phyloP scores from a whole-genome alignment of 2,888 invertebrate species.

The Cosmia pyralina region DNA sequence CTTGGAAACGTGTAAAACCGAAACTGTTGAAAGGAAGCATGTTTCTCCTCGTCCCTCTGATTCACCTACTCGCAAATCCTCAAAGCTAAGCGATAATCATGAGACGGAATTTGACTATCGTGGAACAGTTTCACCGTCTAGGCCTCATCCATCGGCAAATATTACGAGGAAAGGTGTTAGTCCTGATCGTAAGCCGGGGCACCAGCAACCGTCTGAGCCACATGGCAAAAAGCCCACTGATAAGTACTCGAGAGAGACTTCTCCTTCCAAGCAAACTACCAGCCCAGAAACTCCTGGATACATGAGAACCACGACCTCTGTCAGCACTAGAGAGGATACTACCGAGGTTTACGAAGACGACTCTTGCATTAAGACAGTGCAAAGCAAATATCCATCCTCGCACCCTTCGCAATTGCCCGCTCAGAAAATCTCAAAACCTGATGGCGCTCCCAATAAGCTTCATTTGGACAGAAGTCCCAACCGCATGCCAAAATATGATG shows the following conservation, averaged over 20 bases:
- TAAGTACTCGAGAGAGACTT: conserved; percentile 24
- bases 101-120: conserved; percentile 22
- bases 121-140: conserved; percentile 43
- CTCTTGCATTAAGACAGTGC: conserved; percentile 19
- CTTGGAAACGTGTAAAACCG: conserved; percentile 49
- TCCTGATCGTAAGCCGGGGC: conserved; percentile 46
- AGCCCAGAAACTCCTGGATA: conserved; percentile 49
- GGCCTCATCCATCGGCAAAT: conserved; percentile 15
- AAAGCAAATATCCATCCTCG: conserved; percentile 15
- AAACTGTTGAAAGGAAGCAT: conserved; percentile 48
- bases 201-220: conserved; percentile 26
- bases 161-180: conserved; percentile 38
- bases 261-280: conserved; percentile 33
- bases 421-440: conserved; percentile 17
- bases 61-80: conserved; percentile 54
- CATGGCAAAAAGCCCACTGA: conserved; percentile 14
- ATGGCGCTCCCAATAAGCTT: conserved; percentile 40
- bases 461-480: conserved; percentile 44
- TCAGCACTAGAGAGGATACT: conserved; percentile 51
- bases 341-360: conserved; percentile 18
- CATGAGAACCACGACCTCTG: conserved; percentile 56
- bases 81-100: conserved; percentile 21
- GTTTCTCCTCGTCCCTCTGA: conserved; percentile 45
- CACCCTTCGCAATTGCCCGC: conserved; percentile 24
- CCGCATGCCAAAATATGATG: conserved; percentile 24